Percentiles rank a stretch among this genome's conserved stretches.
Evolutionary conservation across 2,797 vertebrate species (phyloP).

Genomic region (Alosa sapidissima): DNA sequence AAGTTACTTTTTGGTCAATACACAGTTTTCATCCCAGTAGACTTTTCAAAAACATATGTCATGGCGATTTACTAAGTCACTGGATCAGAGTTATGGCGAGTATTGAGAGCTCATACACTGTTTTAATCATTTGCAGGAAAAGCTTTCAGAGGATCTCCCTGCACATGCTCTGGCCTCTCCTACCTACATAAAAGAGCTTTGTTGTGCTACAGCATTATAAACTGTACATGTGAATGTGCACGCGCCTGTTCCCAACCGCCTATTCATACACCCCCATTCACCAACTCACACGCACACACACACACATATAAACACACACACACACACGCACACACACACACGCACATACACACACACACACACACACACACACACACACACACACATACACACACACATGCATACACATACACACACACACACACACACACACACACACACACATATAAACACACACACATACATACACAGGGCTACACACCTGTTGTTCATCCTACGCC

Average conservation of each 20-base stretch:
- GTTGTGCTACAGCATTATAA: neutral
- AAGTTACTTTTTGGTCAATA: neutral
- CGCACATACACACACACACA: neutral
- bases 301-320: neutral
- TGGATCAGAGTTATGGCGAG: neutral
- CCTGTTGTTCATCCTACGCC: conserved; percentile 46
- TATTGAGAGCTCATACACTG: neutral
- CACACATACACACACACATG: neutral
- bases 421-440: neutral
- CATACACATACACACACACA: neutral
- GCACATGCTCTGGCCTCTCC: neutral
- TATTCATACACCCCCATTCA: neutral
- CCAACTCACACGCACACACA: neutral
- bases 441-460: neutral
- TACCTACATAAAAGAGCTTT: conserved; percentile 3
- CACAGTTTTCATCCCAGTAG: neutral
- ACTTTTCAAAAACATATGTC: neutral
- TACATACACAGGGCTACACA: conserved; percentile 52
- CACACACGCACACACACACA: neutral
- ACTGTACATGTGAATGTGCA: neutral
- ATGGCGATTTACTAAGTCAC: too few relatives aligned
- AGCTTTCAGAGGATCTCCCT: neutral
- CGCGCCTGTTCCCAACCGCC: neutral
- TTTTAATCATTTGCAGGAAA: neutral
- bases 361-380: conserved; percentile 50